Base-by-base conservation (phyloP, 2,888 invertebrate genomes). In the Hylaea fasciaria region DNA sequence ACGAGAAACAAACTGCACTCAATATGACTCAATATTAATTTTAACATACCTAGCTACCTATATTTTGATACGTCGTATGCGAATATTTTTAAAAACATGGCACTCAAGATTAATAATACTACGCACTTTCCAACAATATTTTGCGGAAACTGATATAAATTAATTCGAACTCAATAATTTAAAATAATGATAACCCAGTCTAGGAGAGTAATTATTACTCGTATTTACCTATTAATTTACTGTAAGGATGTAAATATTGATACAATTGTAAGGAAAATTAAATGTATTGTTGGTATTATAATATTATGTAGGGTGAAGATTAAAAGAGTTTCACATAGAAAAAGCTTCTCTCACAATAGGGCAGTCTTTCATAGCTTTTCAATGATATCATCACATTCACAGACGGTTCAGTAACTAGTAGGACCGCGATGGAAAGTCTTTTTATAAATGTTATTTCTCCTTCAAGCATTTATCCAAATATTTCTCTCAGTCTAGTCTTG, bases 141-240 rank as follows among this genome's bases (percentile, higher is more conserved):
- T 41, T 17, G 28, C 44, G 54, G 57, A 63, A 59, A 59, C 35
- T 53, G 55, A 50, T 46, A 54, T 16, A 47, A 56, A 52, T 44
- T 47, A 60, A 60, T 57, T 53, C 59, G 43, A 54, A 57, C 29
- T 4, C n/a, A 47, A 46, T 55, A 52, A 12, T 22, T 39, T 44
- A 43, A 49, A 59, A 32, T 11, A 13, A 13, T 35, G 59, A 54
- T 59, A 59, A 50, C 49, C 49, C 13, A 55, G 41, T 50, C 22
- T 50, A 2, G 9, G 37, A 39, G 37, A 37, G 12, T 37, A 37
- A 35, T 9, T n/a, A n/a, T 35, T 35, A 35, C 28, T 28, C 28
- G 28, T 48, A 10, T 40, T 40, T n/a, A n/a, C n/a, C n/a, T n/a
- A n/a, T n/a, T n/a, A 39, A 37, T 51, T 54, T 49, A 45, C 40